Base-by-base conservation (phyloP, 2,797 vertebrate species). In the Hirundo rustica region DNA sequence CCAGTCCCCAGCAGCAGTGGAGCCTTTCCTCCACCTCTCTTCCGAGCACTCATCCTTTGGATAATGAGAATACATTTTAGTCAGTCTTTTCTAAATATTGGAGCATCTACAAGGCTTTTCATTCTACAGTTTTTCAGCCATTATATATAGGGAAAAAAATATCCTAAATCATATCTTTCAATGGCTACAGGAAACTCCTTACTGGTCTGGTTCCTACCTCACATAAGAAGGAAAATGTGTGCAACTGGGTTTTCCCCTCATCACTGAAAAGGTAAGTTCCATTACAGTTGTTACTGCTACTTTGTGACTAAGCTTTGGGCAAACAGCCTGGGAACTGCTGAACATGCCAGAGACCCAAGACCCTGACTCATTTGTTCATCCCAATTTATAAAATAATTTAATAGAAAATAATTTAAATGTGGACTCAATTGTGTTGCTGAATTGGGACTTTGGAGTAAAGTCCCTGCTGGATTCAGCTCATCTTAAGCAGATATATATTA, bases 401-500 rank as follows among this genome's bases (percentile, higher is more conserved):
- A 44, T 74, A 64, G 7, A 44, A 88, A 83, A 78, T 48, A 73
- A 85, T 51, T 72, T 61, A 70, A 62, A 38, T 6, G 4, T 22
- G 8, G 53, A 36, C 21, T 71, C 70, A 40, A 85, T 21, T 54
- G 34, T 4, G 2, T 21, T 74, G 71, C 42, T 89, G 73, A 71
- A 40, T 10, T 73, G 21, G 17, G 57, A 73, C 30, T 76, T 42
- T 34, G 34, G 21, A 44, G 36, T 25, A 76, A 86, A 87, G 67
- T 34, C 11, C 11, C 17, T 67, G 17, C 20, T 71, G 61, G 53
- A 91, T 82, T 82, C 42, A 32, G 5, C 50, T 88, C 57, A 64
- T 45, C 78, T 93, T 75, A 72, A 92, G 48, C 36, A 73, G 72
- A 32, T 78, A 54, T 74, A 78, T 92, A 40, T 83, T 77, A 85